Evolutionary conservation across 2,113 vertebrate species (phyloP).

Genomic region (Neogobius melanostomus): DNA sequence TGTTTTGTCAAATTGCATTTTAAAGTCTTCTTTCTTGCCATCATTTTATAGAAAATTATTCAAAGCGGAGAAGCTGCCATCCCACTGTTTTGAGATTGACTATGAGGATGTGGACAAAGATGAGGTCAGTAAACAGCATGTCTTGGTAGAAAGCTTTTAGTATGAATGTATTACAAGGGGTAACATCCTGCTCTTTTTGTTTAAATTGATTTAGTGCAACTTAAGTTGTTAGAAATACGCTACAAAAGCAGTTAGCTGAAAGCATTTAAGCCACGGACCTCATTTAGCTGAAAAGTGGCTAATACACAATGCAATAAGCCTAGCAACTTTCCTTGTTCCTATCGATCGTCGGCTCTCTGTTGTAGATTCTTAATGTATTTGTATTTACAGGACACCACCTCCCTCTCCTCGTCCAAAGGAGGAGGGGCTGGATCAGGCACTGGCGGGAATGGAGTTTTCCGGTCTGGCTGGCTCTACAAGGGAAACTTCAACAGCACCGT

Average conservation of each 20-base stretch:
- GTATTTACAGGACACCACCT: conserved; percentile 88
- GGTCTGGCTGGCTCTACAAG: conserved; percentile 98
- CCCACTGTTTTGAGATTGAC: conserved; percentile 97
- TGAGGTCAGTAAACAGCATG: conserved; percentile 81
- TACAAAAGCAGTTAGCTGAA: conserved; percentile 29
- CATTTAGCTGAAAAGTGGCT: conserved; percentile 32
- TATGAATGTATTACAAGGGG: conserved; percentile 37
- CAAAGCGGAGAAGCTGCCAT: conserved; percentile 91
- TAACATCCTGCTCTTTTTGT: conserved; percentile 23
- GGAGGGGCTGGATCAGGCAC: conserved; percentile 83
- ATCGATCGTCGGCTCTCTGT: conserved; percentile 31
- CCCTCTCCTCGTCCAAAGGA: conserved; percentile 96
- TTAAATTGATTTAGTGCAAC: conserved; percentile 44
- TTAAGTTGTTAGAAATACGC: conserved; percentile 42
- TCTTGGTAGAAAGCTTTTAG: conserved; percentile 40
- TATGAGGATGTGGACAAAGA: conserved; percentile 97
- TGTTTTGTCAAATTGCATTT: conserved; percentile 8
- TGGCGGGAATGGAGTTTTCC: conserved; percentile 87
- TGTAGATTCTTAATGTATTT: conserved; percentile 15
- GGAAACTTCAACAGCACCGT: conserved; percentile 99
- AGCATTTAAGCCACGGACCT: conserved; percentile 22
- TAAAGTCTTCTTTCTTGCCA: conserved; percentile 13
- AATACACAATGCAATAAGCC: conserved; percentile 5
- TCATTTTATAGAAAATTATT: conserved; percentile 80
- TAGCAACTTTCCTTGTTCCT: conserved; percentile 22